A percentile compares a stretch with the other conserved stretches of the same genome.
These are phyloP conservation scores for Limnephilus auricula DNA, from an alignment of 2,888 invertebrate genomes.

Conservation along the genomic window DNA sequence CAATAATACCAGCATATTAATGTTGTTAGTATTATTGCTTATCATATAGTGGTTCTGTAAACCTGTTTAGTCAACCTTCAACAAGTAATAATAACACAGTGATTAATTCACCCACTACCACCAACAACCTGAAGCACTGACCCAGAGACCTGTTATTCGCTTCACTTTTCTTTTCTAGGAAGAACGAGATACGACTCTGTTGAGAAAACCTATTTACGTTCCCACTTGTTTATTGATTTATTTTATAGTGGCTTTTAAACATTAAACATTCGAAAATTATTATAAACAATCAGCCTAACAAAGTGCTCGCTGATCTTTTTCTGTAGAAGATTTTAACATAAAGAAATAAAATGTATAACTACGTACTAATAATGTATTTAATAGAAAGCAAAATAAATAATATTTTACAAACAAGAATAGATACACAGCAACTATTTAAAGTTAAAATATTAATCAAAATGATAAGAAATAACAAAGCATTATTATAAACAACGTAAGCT, in stretches of 20 bases:
- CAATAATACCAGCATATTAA: background rate
- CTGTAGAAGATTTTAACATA: background rate
- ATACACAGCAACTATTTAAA: too few species aligned
- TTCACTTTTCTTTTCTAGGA: conserved; percentile 67
- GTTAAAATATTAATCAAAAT: background rate
- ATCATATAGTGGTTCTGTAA: background rate
- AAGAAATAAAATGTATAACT: background rate
- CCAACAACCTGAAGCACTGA: conserved; percentile 12
- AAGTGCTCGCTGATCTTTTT: background rate
- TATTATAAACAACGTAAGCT: background rate
- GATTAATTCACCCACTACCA: background rate
- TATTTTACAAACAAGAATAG: background rate
- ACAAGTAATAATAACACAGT: background rate
- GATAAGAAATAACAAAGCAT: background rate
- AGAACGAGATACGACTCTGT: conserved; percentile 36
- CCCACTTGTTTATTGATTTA: background rate
- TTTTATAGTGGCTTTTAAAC: background rate
- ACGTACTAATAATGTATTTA: too few species aligned
- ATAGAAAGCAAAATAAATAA: background rate
- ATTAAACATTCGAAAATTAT: background rate
- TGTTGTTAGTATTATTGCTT: background rate
- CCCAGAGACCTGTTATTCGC: conserved; percentile 62
- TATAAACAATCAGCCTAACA: background rate
- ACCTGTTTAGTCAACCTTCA: conserved; percentile 25
- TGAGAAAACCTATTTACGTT: background rate